These are phyloP conservation scores for Tenodera sinensis DNA, from an alignment of 2,888 invertebrate species.

Conservation along the genomic window DNA sequence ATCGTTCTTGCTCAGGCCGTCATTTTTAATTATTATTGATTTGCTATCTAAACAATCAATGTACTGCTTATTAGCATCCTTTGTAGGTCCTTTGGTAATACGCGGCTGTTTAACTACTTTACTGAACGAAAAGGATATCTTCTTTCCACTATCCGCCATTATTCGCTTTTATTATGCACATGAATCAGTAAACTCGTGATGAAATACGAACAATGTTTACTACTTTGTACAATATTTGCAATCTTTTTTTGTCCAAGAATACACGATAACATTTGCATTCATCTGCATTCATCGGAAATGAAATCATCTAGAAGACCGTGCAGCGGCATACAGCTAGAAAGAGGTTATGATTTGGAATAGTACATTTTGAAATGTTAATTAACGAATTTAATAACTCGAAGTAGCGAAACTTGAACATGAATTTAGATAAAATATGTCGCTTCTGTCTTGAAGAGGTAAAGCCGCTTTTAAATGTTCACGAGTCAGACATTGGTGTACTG, in stretches of 20 bases:
- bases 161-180: not conserved
- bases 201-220: no score
- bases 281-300: rapidly evolving
- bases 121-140: not conserved
- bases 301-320: no score
- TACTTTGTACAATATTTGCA: no score
- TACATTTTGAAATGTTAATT: no score
- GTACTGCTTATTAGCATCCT: not conserved
- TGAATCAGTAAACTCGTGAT: no score
- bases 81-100: not conserved
- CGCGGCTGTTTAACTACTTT: not conserved
- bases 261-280: no score
- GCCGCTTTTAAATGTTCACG: not conserved
- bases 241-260: no score
- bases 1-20: not conserved
- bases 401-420: not conserved
- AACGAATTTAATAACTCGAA: not conserved
- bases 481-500: not conserved
- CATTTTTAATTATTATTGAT: not conserved
- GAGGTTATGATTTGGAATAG: no score
- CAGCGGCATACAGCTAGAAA: no score
- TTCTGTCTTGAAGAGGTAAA: not conserved
- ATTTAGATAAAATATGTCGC: not conserved
- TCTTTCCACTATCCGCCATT: not conserved
- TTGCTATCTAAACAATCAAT: slow-evolving; percentile 15